Conservation (phyloP, 2,888 invertebrate species). For the Aethes cnicana region DNA sequence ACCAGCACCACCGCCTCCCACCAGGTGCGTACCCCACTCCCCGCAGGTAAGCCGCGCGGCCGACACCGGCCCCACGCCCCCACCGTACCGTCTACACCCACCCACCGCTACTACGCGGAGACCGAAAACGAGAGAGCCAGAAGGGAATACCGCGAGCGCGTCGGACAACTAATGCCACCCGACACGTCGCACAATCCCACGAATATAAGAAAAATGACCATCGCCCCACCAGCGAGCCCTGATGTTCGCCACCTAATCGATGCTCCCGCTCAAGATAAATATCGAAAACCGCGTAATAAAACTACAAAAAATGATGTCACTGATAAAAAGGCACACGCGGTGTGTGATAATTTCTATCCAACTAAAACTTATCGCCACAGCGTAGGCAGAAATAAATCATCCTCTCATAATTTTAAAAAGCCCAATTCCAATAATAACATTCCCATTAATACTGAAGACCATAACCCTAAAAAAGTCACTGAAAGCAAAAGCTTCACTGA, state of each 20-base stretch:
- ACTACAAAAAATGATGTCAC: slow-evolving; percentile 14
- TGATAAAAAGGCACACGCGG: slow-evolving; percentile 10
- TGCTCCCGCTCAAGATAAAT: slow-evolving; percentile 9
- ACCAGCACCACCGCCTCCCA: slow-evolving; percentile 79
- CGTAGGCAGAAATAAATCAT: slow-evolving; percentile 1
- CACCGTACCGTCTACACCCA: slow-evolving; percentile 29
- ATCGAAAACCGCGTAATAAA: slow-evolving; percentile 20
- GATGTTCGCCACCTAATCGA: slow-evolving; percentile 5
- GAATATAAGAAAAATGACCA: slow-evolving; percentile 60
- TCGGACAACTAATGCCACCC: slow-evolving; percentile 50
- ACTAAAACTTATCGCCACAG: slow-evolving; percentile 2
- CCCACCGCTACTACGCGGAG: slow-evolving; percentile 35
- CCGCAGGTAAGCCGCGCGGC: slow-evolving; percentile 21
- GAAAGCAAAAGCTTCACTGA: slow-evolving; percentile 1
- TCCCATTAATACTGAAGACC: not conserved
- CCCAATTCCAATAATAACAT: not conserved
- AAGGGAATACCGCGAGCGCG: slow-evolving; percentile 45
- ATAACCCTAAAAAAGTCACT: not conserved
- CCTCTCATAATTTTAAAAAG: not conserved
- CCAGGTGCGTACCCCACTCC: slow-evolving; percentile 69
- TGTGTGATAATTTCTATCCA: not conserved
- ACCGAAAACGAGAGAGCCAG: slow-evolving; percentile 50
- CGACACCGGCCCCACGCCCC: slow-evolving; percentile 31
- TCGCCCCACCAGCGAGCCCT: slow-evolving; percentile 16
- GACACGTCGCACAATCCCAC: slow-evolving; percentile 50